A percentile compares a stretch with the other conserved stretches of the same genome.
phyloP scores from a whole-genome alignment of 37 sponge, comb jelly and placozoan species.

The Corticium candelabrum region DNA sequence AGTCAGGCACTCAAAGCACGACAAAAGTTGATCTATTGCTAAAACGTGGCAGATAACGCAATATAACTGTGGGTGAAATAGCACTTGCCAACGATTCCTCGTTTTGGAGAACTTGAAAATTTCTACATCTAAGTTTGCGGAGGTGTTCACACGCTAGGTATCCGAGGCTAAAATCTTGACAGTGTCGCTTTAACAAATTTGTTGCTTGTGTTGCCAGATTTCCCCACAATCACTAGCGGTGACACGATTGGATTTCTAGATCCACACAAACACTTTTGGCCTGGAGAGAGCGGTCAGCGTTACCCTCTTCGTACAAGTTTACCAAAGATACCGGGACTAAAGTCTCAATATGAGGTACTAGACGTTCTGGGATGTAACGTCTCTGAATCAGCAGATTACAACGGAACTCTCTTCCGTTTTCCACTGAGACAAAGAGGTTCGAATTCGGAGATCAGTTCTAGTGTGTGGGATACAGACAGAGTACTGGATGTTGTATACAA shows the following conservation, averaged over 20 bases:
- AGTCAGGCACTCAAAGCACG: too few species aligned
- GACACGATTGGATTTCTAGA: background rate
- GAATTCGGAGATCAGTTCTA: background rate
- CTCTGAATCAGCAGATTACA: background rate
- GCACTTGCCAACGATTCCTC: too few species aligned
- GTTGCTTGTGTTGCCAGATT: background rate
- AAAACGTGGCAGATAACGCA: too few species aligned
- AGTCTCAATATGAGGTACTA: background rate
- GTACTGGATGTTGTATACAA: background rate
- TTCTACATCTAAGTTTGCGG: too few species aligned
- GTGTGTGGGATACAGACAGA: background rate
- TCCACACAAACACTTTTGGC: constrained; percentile 33
- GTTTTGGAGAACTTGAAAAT: too few species aligned
- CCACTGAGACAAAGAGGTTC: background rate
- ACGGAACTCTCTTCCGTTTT: constrained; percentile 8
- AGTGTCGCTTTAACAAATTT: constrained; percentile 40
- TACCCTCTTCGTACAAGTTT: constrained; percentile 35
- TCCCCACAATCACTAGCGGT: background rate
- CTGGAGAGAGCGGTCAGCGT: constrained; percentile 40
- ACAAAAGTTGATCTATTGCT: too few species aligned
- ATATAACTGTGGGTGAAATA: too few species aligned
- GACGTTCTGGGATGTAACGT: background rate
- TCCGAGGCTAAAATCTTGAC: too few species aligned
- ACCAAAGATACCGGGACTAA: background rate
- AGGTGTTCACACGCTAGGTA: too few species aligned